Evolutionary conservation across 2,113 vertebrate genomes (phyloP), one percentile per base, ranked within the genome.

Genomic region (Ammodytes dubius): DNA sequence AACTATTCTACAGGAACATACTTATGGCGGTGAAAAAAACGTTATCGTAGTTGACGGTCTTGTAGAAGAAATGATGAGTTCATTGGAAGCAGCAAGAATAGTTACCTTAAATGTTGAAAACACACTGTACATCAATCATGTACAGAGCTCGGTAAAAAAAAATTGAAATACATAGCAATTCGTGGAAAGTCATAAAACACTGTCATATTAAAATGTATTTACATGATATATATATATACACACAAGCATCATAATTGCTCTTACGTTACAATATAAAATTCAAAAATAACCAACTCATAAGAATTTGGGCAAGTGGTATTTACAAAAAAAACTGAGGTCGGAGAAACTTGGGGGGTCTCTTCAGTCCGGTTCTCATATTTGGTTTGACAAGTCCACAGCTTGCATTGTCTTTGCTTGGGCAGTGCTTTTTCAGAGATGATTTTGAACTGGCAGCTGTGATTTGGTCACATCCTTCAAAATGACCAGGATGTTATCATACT

Each of bases 131-230:
- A 80, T 17, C 74, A 17, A 43, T 77, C 47, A 58, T 82, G 75
- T 60, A 40, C n/a, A 50, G 17, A 71, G 46, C 37, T 69, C 65
- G 12, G 68, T 57, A 66, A 79, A 81, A 79, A 82, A 63, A 64
- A 74, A 65, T 89, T 92, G 87, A 90, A 92, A 92, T 91, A 88
- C 80, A 75, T 68, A 70, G 67, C 27, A 86, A 68, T 75, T 82
- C 54, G 11, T 75, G 67, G 66, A 82, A 90, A 91, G 76, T 85
- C 50, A 93, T 70, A 90, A 86, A 90, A 87, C 91, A 91, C 79
- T 90, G 72, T 90, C 71, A 90, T 94, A 89, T 91, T 92, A 91
- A 91, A 90, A 85, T 91, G 74, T 95, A 95, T 95, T 89, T 95
- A 95, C 94, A 95, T 54, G 27, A 27, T 75, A 85, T 40, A 59